These are phyloP conservation scores for Dendrolimus kikuchii DNA, from an alignment of 1,140 invertebrate genomes.

Conservation along the genomic window DNA sequence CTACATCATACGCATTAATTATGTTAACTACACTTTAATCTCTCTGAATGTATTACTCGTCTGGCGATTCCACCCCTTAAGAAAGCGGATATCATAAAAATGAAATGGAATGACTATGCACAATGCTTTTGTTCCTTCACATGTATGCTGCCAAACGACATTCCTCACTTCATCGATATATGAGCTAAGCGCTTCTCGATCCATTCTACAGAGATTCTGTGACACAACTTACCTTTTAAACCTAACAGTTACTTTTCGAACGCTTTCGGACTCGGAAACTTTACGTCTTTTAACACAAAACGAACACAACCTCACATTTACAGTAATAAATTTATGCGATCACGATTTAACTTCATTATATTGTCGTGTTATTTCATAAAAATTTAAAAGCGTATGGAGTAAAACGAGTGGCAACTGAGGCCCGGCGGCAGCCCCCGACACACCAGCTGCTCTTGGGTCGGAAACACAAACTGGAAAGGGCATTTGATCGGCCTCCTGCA, in stretches of 20 bases:
- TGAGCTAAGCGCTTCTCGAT: conserved; percentile 58
- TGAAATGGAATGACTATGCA: conserved; percentile 57
- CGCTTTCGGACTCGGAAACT: conserved; percentile 37
- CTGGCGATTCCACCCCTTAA: conserved; percentile 23
- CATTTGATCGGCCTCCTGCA: conserved; percentile 41
- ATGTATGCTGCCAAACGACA: conserved; percentile 68
- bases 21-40: conserved; percentile 2
- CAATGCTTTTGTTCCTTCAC: conserved; percentile 68
- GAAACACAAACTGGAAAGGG: conserved; percentile 60
- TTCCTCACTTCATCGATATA: conserved; percentile 60
- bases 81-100: conserved; percentile 46
- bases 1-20: conserved; percentile 12
- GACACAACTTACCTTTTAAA: conserved; percentile 68
- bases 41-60: conserved; percentile 11
- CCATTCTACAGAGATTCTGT: conserved; percentile 51
- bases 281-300: conserved; percentile 39
- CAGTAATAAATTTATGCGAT: conserved; percentile 21
- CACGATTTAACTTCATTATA: conserved; percentile 54
- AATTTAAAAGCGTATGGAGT: conserved; percentile 41
- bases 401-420: conserved; percentile 43
- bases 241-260: conserved; percentile 58
- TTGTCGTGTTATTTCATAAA: conserved; percentile 36
- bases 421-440: conserved; percentile 33
- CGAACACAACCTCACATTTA: conserved; percentile 32
- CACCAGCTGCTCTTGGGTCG: conserved; percentile 53